phyloP scores from a whole-genome alignment of 1,140 invertebrate genomes.

The Trissolcus basalis region DNA sequence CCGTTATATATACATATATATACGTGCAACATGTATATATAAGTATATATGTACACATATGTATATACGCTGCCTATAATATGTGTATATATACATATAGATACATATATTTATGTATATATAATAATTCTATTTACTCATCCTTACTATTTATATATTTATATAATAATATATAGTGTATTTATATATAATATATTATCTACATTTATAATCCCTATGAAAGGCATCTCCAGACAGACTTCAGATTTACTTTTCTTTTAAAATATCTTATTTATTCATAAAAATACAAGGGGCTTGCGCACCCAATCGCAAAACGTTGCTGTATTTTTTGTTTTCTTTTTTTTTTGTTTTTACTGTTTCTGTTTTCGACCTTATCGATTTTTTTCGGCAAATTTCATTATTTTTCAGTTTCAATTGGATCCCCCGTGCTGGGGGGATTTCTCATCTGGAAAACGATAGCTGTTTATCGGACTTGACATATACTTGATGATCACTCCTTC shows the following conservation, averaged over 20 bases:
- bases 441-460: conserved; percentile 58
- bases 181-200: conserved; percentile 77
- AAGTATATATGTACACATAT: conserved; percentile 38
- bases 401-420: conserved; percentile 3
- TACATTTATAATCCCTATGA: conserved; percentile 77
- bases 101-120: conserved; percentile 44
- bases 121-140: conserved; percentile 69
- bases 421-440: neutral
- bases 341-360: conserved; percentile 26
- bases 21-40: conserved; percentile 47
- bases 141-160: conserved; percentile 71
- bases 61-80: conserved; percentile 5
- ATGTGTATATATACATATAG: conserved; percentile 54
- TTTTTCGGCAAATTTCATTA: conserved; percentile 5
- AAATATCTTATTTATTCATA: conserved; percentile 78
- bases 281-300: conserved; percentile 75
- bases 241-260: conserved; percentile 76
- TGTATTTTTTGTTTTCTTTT: conserved; percentile 46
- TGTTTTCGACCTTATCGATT: too few relatives aligned
- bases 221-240: conserved; percentile 77
- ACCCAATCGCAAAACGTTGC: conserved; percentile 62
- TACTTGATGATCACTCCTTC: conserved; percentile 28
- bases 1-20: conserved; percentile 69
- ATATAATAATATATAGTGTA: conserved; percentile 76
- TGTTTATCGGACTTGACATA: conserved; percentile 59